Conservation (phyloP, 2,797 vertebrate genomes). For the Amazona finschi region DNA sequence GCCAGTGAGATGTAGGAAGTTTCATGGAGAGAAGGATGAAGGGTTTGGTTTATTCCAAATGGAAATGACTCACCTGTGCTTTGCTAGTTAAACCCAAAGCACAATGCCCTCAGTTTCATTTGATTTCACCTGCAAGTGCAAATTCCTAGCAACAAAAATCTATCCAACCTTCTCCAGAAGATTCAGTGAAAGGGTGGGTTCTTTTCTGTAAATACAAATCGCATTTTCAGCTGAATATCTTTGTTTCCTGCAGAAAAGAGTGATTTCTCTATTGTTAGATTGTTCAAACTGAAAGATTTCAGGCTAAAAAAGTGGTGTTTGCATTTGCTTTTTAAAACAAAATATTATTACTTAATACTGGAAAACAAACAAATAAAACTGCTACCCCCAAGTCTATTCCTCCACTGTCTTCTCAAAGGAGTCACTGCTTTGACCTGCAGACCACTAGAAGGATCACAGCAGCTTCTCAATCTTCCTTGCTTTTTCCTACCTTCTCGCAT, state of each 20-base stretch:
- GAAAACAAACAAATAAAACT: neutral
- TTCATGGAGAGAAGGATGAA: neutral
- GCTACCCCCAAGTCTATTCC: neutral
- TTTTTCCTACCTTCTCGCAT: neutral
- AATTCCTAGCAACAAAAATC: conserved; percentile 16
- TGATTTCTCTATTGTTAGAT: neutral
- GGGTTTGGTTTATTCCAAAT: neutral
- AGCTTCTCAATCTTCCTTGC: neutral
- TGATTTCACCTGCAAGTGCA: neutral
- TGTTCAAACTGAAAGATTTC: neutral
- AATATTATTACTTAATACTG: neutral
- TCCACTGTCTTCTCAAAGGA: neutral
- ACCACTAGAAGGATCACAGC: neutral
- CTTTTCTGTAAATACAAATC: neutral
- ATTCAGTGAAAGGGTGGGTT: neutral
- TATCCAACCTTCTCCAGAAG: neutral
- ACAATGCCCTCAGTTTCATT: neutral
- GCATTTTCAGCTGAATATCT: accelerated
- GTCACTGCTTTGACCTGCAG: neutral
- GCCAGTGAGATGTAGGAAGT: neutral
- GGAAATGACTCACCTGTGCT: neutral
- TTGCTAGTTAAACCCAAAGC: neutral
- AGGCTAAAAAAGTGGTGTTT: neutral
- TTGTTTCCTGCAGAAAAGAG: neutral
- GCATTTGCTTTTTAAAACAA: neutral